Evolutionary conservation across 2,797 vertebrate genomes (phyloP).

Genomic region (Mormyrops boulengeri): DNA sequence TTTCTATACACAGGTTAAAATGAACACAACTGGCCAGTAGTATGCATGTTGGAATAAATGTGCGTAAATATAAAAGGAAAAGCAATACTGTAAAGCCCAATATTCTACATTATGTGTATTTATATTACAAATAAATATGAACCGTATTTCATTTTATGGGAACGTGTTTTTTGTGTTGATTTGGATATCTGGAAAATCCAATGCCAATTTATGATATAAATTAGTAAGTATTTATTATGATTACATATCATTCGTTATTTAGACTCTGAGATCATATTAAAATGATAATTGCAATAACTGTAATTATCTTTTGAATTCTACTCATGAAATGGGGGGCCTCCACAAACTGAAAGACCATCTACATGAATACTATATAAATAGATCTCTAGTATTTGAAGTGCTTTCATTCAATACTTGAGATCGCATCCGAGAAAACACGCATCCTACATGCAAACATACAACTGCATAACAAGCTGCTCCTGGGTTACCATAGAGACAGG

Average conservation of each 20-base stretch:
- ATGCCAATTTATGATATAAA: neutral
- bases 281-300: neutral
- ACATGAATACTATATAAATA: neutral
- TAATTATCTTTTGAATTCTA: neutral
- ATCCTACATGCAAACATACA: slow-evolving; percentile 49
- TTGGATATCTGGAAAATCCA: neutral
- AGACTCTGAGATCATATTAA: neutral
- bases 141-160: neutral
- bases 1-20: neutral
- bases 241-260: neutral
- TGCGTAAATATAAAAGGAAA: neutral
- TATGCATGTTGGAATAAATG: neutral
- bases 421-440: slow-evolving; percentile 35
- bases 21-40: neutral
- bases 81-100: neutral
- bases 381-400: slow-evolving; percentile 12
- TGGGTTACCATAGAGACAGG: slow-evolving; percentile 68
- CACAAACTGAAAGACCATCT: neutral
- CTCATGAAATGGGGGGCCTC: neutral
- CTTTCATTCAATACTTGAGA: neutral
- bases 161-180: neutral
- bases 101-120: neutral
- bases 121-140: neutral
- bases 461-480: slow-evolving; percentile 63
- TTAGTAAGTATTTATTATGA: neutral